phyloP scores from a whole-genome alignment of 2,888 invertebrate species.

The Drosophila neotestacea region DNA sequence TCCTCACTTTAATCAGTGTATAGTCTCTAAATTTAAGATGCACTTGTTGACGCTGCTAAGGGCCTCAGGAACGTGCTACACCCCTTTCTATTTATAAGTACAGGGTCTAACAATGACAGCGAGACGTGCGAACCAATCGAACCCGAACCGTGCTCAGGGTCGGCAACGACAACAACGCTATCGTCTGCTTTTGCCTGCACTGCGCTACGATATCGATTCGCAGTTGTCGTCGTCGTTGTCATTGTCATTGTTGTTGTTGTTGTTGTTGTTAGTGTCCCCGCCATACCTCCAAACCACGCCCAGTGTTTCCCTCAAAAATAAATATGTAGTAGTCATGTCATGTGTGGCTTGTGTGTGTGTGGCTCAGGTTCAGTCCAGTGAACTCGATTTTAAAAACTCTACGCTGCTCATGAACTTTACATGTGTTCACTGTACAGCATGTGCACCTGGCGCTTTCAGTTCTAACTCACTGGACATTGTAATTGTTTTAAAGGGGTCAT shows the following conservation, averaged over 20 bases:
- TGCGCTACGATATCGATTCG: constrained; percentile 61
- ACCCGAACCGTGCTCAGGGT: constrained; percentile 58
- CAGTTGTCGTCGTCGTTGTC: constrained; percentile 8
- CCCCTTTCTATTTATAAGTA: not conserved
- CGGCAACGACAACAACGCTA: constrained; percentile 27
- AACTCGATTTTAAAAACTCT: constrained; percentile 56
- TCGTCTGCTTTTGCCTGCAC: constrained; percentile 17
- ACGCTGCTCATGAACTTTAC: constrained; percentile 47
- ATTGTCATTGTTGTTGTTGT: not conserved
- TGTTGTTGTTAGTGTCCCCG: constrained; percentile 13
- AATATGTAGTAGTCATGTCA: constrained; percentile 38
- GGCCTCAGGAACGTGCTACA: not conserved
- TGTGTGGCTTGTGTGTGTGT: constrained; percentile 21
- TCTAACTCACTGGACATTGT: constrained; percentile 15
- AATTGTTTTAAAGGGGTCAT: constrained; percentile 9
- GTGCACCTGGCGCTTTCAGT: constrained; percentile 19
- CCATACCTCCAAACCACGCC: constrained; percentile 42
- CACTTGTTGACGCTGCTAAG: too few relatives aligned
- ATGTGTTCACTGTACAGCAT: not conserved
- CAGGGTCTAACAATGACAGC: constrained; percentile 17
- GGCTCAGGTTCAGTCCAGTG: constrained; percentile 57
- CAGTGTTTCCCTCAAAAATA: constrained; percentile 32
- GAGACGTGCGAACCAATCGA: constrained; percentile 41
- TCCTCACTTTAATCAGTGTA: too few relatives aligned
- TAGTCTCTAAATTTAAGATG: too few relatives aligned